These are phyloP conservation scores for Lamproptera curius DNA, from an alignment of 2,888 invertebrate genomes.

Conservation along the genomic window DNA sequence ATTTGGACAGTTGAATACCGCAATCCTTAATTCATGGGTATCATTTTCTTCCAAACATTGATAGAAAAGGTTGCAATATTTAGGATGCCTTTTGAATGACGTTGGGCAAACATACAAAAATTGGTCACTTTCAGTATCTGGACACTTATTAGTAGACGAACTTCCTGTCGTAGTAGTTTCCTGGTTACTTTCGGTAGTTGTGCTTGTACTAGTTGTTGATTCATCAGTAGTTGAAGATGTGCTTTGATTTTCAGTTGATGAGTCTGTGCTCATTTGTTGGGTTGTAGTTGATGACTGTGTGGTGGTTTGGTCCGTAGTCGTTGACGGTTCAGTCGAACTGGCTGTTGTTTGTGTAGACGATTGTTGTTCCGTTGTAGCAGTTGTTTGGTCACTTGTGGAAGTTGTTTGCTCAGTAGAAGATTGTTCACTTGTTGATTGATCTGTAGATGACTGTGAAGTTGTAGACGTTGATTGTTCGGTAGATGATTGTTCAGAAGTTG, in stretches of 20 bases:
- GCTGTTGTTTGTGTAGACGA: constrained; percentile 20
- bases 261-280: constrained; percentile 15
- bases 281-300: constrained; percentile 34
- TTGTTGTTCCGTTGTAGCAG: constrained; percentile 29
- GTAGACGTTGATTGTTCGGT: constrained; percentile 28
- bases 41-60: constrained; percentile 85
- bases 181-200: constrained; percentile 30
- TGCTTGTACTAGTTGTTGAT: constrained; percentile 28
- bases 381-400: constrained; percentile 22
- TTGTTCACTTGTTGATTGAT: constrained; percentile 24
- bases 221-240: constrained; percentile 33
- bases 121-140: constrained; percentile 83
- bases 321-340: constrained; percentile 26
- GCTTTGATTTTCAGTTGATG: constrained; percentile 28
- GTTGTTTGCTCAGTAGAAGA: constrained; percentile 19
- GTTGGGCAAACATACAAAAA: constrained; percentile 87
- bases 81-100: constrained; percentile 89
- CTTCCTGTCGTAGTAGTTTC: constrained; percentile 34
- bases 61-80: constrained; percentile 90
- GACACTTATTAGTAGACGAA: constrained; percentile 58
- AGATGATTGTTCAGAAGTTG: constrained; percentile 27
- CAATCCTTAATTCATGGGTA: constrained; percentile 84
- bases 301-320: constrained; percentile 33
- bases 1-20: constrained; percentile 86
- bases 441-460: constrained; percentile 20